Evolutionary conservation across 2,888 invertebrate species (phyloP), one percentile per base, ranked within the genome.

Genomic region (Eulithis testata): DNA sequence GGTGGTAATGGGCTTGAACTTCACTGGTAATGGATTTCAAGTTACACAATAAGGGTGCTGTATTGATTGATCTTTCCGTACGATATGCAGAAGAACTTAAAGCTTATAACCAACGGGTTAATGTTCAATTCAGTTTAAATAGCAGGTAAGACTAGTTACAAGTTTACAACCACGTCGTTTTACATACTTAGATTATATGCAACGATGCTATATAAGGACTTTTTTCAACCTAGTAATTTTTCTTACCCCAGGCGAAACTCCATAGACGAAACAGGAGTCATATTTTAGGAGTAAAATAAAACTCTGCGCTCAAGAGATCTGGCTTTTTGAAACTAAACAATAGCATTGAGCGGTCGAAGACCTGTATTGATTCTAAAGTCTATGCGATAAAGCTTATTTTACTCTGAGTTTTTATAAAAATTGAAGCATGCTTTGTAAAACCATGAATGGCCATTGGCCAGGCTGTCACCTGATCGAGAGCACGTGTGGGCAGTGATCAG

Each of bases 401-500:
- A 11, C 31, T n/a, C 27, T 21, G 31, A 6, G 7, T 7, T 5
- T 31, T 31, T 31, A 51, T 51, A 5, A 11, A 11, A 31, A 51
- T 2, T 51, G 51, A 50, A 27, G 27, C 50, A 50, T 27, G 50
- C 27, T 4, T 50, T 21, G 11, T 51, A 50, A 27, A 50, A 14
- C 51, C 36, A 44, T 60, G 59, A 60, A 52, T 60, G 59, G 59
- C 31, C 14, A 60, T 44, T 60, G 59, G 59, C 31, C 14, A 43
- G n/a, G 43, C 31, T 40, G 9, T 52, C 52, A 52, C 44, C 31
- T 44, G 57, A 58, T 36, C 14, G n/a, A 45, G 4, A 49, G 9
- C 21, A 37, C 57, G 57, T 58, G 31, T 51, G 51, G 27, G 31
- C 27, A 50, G 57, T 50, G 37, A 37, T 37, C 37, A 57, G 57